phyloP scores from a whole-genome alignment of 2,888 invertebrate species.

The Ceratothoa steindachneri region DNA sequence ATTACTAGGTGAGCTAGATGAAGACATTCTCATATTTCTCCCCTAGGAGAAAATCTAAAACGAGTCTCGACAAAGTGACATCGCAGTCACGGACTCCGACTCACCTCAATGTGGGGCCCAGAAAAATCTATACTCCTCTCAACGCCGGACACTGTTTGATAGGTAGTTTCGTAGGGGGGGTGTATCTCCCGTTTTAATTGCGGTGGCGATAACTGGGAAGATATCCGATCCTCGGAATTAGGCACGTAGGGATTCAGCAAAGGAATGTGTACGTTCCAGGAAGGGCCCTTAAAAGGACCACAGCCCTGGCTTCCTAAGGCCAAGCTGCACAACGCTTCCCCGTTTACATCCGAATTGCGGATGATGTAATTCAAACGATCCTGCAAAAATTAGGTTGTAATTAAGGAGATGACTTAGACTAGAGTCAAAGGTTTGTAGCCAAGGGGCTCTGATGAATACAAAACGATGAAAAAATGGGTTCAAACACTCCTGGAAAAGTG shows the following conservation, averaged over 20 bases:
- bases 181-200: neutral
- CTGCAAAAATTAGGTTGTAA: too few relatives aligned
- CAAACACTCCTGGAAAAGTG: too few relatives aligned
- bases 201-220: neutral
- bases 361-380: constrained; percentile 31
- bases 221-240: neutral
- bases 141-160: neutral
- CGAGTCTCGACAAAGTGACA: too few relatives aligned
- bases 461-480: too few relatives aligned
- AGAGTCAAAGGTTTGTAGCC: too few relatives aligned
- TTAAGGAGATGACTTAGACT: too few relatives aligned
- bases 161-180: neutral
- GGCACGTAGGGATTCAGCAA: neutral
- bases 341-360: constrained; percentile 15
- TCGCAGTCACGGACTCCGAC: too few relatives aligned
- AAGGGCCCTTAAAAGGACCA: constrained; percentile 25
- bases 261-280: constrained; percentile 33
- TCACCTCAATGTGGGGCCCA: neutral
- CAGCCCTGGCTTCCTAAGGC: constrained; percentile 23
- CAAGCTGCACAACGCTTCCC: constrained; percentile 25
- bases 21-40: too few relatives aligned
- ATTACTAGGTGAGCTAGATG: too few relatives aligned
- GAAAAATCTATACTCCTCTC: constrained; percentile 8
- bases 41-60: too few relatives aligned
- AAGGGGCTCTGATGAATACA: too few relatives aligned